Base-by-base conservation (phyloP, 2,113 vertebrate genomes). In the Actenoides lindsayi region DNA sequence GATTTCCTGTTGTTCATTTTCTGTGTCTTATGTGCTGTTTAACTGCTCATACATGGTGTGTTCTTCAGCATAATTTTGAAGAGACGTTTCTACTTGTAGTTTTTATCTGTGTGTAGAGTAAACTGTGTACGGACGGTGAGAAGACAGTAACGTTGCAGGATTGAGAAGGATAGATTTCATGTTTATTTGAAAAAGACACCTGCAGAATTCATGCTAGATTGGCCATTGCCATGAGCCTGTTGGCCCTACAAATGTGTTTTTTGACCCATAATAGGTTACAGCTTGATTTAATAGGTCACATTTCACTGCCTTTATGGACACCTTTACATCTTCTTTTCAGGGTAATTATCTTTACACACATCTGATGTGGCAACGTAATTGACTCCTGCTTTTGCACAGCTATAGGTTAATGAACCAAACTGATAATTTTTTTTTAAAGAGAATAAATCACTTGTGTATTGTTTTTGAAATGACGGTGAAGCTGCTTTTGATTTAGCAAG, bases 281-380 rank as follows among this genome's bases (percentile, higher is more conserved):
- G 94, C 95, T 97, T 98, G 96, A 98, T 98, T 98, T 98, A 98
- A 98, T 98, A 97, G 98, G 98, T 98, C 96, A 97, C 98, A 98
- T 98, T 98, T 97, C 97, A 97, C 95, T 98, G 97, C 96, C 71
- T 98, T 98, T 97, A 97, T 97, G 96, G 96, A 97, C 96, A 98
- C 91, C 96, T 94, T 98, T 98, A 97, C 97, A 93, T 98, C 97
- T 97, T 97, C 97, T 98, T 98, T 98, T 97, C 97, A 97, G 93
- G 93, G 94, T 98, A 98, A 98, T 98, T 98, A 98, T 98, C 97
- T 98, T 97, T 96, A 97, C 96, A 95, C 96, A 96, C 96, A 98
- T 98, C 95, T 96, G 96, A 98, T 94, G 95, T 96, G 97, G 96
- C 97, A 97, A 87, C 35, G 13, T 97, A 98, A 98, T 98, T 97